These are phyloP conservation scores for Drosophila pachea DNA, from an alignment of 1,140 invertebrate species.

Conservation along the genomic window DNA sequence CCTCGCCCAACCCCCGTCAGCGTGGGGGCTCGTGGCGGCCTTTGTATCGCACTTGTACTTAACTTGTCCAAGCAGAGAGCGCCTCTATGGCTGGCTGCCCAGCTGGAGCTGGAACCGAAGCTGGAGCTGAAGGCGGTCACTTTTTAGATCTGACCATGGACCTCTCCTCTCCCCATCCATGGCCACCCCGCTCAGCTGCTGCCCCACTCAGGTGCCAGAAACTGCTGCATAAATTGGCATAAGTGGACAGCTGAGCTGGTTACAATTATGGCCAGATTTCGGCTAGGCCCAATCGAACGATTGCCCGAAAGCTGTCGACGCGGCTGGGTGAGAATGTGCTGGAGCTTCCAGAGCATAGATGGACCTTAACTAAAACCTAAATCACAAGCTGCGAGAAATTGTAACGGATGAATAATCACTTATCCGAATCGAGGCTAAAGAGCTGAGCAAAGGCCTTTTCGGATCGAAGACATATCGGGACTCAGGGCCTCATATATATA, in stretches of 20 bases:
- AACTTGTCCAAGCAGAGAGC: slow-evolving; percentile 21
- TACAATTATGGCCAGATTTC: slow-evolving; percentile 27
- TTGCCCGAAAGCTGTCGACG: slow-evolving; percentile 9
- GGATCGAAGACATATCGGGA: too few species aligned
- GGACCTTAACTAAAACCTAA: too few species aligned
- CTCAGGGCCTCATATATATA: too few species aligned
- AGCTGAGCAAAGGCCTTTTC: too few species aligned
- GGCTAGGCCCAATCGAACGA: slow-evolving; percentile 26
- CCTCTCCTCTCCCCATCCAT: too few species aligned
- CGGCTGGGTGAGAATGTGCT: slow-evolving; percentile 16
- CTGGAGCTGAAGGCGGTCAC: slow-evolving; percentile 2
- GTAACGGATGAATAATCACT: too few species aligned
- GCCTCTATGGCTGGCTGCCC: slow-evolving; percentile 24
- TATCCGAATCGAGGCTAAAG: too few species aligned
- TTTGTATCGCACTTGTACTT: slow-evolving; percentile 38
- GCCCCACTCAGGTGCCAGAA: slow-evolving; percentile 11
- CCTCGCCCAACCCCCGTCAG: neutral
- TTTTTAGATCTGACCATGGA: slow-evolving; percentile 1
- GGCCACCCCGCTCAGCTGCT: too few species aligned
- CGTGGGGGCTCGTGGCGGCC: slow-evolving; percentile 35
- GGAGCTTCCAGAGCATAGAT: neutral
- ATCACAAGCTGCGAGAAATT: too few species aligned
- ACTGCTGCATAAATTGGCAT: slow-evolving; percentile 64
- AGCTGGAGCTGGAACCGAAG: slow-evolving; percentile 23
- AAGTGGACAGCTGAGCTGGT: slow-evolving; percentile 53